Percentiles rank a stretch among this genome's conserved stretches.
Conservation (phyloP, 2,113 vertebrate genomes). For the Mastomys coucha region DNA sequence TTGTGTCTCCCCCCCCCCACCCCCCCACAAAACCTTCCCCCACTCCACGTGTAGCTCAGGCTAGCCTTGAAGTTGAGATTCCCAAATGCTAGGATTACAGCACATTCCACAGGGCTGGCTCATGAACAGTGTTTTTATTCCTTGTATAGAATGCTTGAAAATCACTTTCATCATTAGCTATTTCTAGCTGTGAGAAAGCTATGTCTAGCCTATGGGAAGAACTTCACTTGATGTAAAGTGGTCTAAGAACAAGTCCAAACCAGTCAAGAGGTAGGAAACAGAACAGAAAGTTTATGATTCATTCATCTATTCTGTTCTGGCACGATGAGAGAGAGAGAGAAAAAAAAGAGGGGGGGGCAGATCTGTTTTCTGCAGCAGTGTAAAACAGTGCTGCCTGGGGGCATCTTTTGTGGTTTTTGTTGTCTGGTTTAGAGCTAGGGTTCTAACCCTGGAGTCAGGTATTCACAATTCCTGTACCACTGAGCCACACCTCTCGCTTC, state of each 20-base stretch:
- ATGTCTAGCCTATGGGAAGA: constrained; percentile 50
- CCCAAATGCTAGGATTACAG: neutral
- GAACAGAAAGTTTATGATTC: constrained; percentile 68
- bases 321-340: neutral
- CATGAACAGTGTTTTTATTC: neutral
- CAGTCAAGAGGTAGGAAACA: constrained; percentile 48
- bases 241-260: constrained; percentile 26
- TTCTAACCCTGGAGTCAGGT: neutral
- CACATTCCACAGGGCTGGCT: neutral
- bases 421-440: neutral
- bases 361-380: neutral
- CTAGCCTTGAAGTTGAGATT: neutral
- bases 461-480: neutral
- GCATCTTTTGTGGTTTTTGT: neutral
- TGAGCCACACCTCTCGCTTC: neutral
- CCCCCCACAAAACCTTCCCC: no score
- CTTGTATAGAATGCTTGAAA: constrained; percentile 9
- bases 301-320: constrained; percentile 7
- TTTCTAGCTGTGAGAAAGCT: constrained; percentile 6
- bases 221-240: constrained; percentile 40
- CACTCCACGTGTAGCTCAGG: neutral
- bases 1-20: neutral
- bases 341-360: no score
- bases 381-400: neutral
- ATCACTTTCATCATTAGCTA: constrained; percentile 20